Evolutionary conservation across 1,140 invertebrate species (phyloP), one percentile per base, ranked within the genome.

Genomic region (Drosophila guanche): DNA sequence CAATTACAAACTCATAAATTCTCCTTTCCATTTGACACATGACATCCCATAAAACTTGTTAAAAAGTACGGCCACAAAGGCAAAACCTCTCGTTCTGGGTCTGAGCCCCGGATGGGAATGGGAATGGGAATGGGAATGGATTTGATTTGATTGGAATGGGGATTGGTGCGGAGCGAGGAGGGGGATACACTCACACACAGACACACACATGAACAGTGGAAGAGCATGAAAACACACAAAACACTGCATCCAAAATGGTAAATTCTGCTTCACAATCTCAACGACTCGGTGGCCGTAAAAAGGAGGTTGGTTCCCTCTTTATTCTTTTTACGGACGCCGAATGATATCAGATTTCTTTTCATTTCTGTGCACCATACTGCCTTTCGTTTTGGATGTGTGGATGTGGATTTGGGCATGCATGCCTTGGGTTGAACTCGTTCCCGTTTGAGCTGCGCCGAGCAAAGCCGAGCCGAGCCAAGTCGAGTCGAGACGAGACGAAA

Each of bases 1-100:
- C 88, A 90, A 90, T 90, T 90, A 90, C 89, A 90, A 90, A 90
- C 77, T 76, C 89, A 89, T 90, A 90, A 90, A 90, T 90, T 90
- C 72, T 75, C 76, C 85, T 89, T 90, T 90, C 84, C 89, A 90
- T 90, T 89, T 90, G 89, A 90, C 89, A 90, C 89, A 90, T 90
- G 89, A 90, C 89, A 90, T 85, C 74, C 79, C 77, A 90, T 90
- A 90, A 90, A 90, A 90, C 77, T 78, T 71, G 84, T 89, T 89
- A 83, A 89, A 89, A 89, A 84, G 81, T 88, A 81, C 81, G 67
- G 63, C 75, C 78, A 88, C 70, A 81, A 85, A 81, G 62, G 74
- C 57, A 62, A 72, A 77, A 70, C 73, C 81, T 73, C 57, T 52
- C 54, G 63, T 37, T 58, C 51, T 37, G 71, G 7, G 48, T 66